These are phyloP conservation scores for Myotis planiceps DNA, from an alignment of 2,797 vertebrate genomes.

Conservation along the genomic window DNA sequence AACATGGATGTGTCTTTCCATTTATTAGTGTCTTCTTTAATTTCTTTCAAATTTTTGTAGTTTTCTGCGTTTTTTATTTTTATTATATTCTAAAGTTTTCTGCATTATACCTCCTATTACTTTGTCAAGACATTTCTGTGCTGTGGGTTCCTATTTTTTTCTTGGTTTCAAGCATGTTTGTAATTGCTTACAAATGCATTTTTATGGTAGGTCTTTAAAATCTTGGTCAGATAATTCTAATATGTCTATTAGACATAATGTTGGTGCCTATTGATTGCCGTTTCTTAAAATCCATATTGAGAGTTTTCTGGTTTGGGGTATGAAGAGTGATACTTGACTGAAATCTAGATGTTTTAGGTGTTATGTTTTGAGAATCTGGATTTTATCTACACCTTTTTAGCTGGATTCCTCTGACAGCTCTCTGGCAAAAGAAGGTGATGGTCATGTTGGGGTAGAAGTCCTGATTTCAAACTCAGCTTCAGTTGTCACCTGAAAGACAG, in stretches of 20 bases:
- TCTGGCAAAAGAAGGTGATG: neutral
- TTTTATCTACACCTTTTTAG: neutral
- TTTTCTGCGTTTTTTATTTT: neutral
- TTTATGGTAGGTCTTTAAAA: neutral
- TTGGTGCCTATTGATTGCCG: neutral
- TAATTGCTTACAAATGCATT: neutral
- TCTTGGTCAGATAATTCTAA: neutral
- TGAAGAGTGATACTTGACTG: neutral
- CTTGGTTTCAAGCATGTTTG: neutral
- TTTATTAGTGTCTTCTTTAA: neutral
- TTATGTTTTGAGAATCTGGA: neutral
- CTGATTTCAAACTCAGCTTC: neutral
- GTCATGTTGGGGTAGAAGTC: neutral
- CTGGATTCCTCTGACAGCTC: neutral
- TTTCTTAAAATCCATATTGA: neutral
- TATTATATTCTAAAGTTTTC: neutral
- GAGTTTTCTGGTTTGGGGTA: neutral
- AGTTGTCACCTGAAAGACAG: neutral
- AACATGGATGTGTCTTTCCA: neutral
- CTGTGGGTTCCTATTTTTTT: neutral
- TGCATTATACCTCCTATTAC: neutral
- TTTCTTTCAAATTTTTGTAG: neutral
- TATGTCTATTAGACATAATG: neutral
- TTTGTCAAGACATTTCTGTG: neutral
- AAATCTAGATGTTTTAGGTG: neutral